These are phyloP conservation scores for Furcifer pardalis DNA, from an alignment of 2,797 vertebrate species.

Conservation along the genomic window DNA sequence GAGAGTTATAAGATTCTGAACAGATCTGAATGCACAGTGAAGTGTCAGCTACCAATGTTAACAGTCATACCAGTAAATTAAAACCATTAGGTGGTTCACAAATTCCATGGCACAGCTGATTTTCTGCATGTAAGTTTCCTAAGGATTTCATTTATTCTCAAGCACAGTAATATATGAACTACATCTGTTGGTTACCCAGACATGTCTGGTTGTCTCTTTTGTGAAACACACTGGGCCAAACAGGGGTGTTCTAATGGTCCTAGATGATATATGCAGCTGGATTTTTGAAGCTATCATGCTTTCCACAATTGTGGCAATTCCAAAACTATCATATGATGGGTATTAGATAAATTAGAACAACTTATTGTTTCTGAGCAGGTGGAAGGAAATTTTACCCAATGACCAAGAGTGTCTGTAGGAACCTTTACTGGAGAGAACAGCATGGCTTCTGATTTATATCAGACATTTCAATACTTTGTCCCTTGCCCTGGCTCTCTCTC, in stretches of 20 bases:
- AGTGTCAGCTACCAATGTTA: neutral
- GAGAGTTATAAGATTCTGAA: slow-evolving; percentile 31
- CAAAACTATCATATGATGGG: neutral
- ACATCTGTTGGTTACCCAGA: neutral
- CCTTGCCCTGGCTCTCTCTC: too few relatives aligned
- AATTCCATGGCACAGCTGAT: neutral
- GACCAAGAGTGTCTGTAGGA: too few relatives aligned
- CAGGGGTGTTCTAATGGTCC: neutral
- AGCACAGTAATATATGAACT: neutral
- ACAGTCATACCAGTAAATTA: neutral
- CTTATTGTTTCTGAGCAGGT: too few relatives aligned
- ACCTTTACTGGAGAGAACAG: too few relatives aligned
- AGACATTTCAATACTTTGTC: too few relatives aligned
- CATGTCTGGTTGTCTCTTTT: too few relatives aligned
- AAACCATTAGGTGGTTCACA: neutral
- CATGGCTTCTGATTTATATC: too few relatives aligned
- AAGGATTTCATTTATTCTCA: neutral
- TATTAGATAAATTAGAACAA: neutral
- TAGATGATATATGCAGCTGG: neutral
- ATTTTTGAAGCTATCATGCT: neutral
- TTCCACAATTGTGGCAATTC: too few relatives aligned
- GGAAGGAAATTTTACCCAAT: neutral
- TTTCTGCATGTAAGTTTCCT: neutral
- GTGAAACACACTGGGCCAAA: neutral
- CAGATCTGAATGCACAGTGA: slow-evolving; percentile 8